Conservation (phyloP, 2,888 invertebrate species). For the Clepsis dumicolana region DNA sequence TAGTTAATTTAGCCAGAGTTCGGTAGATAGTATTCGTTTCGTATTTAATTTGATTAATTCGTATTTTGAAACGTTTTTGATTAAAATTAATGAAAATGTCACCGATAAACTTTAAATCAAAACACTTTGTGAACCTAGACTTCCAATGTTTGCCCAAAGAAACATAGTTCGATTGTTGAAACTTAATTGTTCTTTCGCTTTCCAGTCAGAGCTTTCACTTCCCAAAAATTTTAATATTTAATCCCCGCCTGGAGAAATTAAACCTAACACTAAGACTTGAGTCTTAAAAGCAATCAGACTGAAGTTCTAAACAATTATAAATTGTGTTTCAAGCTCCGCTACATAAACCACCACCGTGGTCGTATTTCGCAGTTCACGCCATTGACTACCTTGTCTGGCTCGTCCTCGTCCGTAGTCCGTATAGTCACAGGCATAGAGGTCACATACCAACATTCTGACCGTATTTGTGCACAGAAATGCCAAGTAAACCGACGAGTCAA, state of each 20-base stretch:
- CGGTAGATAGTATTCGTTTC: no score
- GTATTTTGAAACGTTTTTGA: not conserved
- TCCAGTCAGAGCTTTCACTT: not conserved
- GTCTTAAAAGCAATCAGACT: not conserved
- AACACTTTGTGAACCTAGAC: not conserved
- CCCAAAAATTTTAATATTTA: not conserved
- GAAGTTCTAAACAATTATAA: constrained; percentile 1
- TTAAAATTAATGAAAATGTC: not conserved
- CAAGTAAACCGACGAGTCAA: constrained; percentile 48
- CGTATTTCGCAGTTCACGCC: constrained; percentile 8
- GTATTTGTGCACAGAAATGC: constrained; percentile 51
- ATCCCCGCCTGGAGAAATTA: not conserved
- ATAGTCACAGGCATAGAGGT: constrained; percentile 24
- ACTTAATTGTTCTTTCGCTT: constrained; percentile 2
- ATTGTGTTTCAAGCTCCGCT: not conserved
- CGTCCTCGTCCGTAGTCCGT: not conserved
- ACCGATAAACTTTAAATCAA: constrained; percentile 9
- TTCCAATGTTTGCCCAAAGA: not conserved
- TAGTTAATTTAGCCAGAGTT: no score
- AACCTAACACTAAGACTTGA: not conserved
- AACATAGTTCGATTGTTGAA: not conserved
- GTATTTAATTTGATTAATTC: not conserved
- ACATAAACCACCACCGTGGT: not conserved
- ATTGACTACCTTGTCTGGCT: constrained; percentile 4
- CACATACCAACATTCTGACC: constrained; percentile 40